A percentile compares a stretch with the other conserved stretches of the same genome.
phyloP scores from a whole-genome alignment of 1,140 invertebrate genomes.

The Drosophila ohnishii region DNA sequence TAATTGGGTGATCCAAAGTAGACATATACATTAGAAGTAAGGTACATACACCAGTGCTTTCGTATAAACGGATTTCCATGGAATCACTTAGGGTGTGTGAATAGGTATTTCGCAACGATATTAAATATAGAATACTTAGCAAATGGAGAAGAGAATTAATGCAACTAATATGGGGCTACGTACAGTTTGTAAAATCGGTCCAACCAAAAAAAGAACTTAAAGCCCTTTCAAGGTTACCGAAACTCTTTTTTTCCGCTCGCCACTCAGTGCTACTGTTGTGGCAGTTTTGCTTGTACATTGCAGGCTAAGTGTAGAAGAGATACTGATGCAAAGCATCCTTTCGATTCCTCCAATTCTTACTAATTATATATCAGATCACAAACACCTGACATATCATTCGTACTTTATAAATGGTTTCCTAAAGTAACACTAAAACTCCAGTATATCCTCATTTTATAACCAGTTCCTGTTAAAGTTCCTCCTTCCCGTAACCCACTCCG shows the following conservation, averaged over 20 bases:
- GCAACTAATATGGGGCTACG: not conserved
- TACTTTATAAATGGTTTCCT: too few relatives aligned
- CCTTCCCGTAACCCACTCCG: not conserved
- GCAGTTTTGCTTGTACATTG: not conserved
- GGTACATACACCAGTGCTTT: not conserved
- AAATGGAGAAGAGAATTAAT: not conserved
- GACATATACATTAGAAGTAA: constrained; percentile 3
- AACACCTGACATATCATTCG: too few relatives aligned
- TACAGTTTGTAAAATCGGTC: not conserved
- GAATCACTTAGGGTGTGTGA: not conserved
- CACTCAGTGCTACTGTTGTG: not conserved
- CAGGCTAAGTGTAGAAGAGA: too few relatives aligned
- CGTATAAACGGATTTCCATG: constrained; percentile 5
- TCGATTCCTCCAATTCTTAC: too few relatives aligned
- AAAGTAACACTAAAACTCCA: too few relatives aligned
- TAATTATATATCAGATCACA: too few relatives aligned
- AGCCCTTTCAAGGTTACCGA: too few relatives aligned
- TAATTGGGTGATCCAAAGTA: constrained; percentile 36
- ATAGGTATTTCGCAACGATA: not conserved
- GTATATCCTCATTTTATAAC: not conserved
- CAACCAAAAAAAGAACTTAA: not conserved
- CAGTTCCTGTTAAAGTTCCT: not conserved
- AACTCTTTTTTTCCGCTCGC: not conserved
- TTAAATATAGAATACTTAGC: not conserved
- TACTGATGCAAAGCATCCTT: too few relatives aligned